These are phyloP conservation scores for Caenorhabditis becei DNA, from an alignment of 2,888 invertebrate species.

Conservation along the genomic window DNA sequence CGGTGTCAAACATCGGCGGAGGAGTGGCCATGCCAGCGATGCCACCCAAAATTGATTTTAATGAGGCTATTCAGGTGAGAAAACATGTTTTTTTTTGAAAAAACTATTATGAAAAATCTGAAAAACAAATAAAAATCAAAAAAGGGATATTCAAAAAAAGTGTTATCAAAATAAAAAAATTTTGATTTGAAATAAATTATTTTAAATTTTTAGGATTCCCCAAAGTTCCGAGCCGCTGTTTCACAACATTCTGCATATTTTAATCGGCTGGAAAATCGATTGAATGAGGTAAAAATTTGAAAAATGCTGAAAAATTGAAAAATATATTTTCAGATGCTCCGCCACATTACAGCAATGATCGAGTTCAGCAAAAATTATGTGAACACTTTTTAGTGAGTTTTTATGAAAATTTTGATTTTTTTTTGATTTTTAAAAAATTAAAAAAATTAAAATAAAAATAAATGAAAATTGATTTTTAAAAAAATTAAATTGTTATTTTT, in stretches of 20 bases:
- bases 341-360: slow-evolving; percentile 91
- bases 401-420: no score
- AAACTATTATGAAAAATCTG: neutral
- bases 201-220: slow-evolving; percentile 64
- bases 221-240: slow-evolving; percentile 64
- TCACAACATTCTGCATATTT: slow-evolving; percentile 68
- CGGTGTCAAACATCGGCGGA: slow-evolving; percentile 40
- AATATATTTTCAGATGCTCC: slow-evolving; percentile 86
- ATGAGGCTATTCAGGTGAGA: slow-evolving; percentile 60
- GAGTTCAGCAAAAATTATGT: slow-evolving; percentile 94
- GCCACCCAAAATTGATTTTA: slow-evolving; percentile 58
- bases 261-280: slow-evolving; percentile 66
- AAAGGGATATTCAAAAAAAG: no score
- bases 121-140: neutral
- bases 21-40: slow-evolving; percentile 37
- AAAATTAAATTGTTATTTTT: no score
- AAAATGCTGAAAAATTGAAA: no score
- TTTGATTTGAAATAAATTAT: no score
- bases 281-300: slow-evolving; percentile 65
- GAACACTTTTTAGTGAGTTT: slow-evolving; percentile 90
- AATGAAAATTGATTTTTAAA: no score
- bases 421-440: no score
- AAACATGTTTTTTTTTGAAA: neutral
- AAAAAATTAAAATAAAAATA: no score
- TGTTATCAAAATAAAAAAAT: no score